Base-by-base conservation (phyloP, 1,140 invertebrate species). In the Bombus sibiricus region DNA sequence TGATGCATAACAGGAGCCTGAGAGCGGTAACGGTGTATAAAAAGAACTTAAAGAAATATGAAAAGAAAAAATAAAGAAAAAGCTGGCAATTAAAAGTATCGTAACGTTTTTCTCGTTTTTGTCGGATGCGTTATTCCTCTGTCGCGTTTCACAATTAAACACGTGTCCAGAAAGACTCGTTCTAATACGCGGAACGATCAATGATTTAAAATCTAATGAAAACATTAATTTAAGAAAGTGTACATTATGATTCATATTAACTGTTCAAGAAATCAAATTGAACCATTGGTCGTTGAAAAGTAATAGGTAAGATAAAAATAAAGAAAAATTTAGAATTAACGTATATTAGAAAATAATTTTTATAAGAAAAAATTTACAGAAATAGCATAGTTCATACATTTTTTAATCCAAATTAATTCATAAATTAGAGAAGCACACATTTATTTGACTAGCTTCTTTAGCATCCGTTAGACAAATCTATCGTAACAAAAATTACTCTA, bases 71-170 rank as follows among this genome's bases (percentile, higher is more conserved):
- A 18, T 32, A 5, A 10, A n/a, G 41, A 25, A 32, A 18, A 47
- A 47, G 39, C 43, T 28, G 8, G 8, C 9, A 83, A 83, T 66
- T 83, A 83, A 75, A 53, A 83, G 32, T 64, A 75, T n/a, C 12
- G 41, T 28, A 72, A 47, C 2, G 6, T 34, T 25, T 18, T 41
- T 15, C 34, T 71, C 13, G 13, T 28, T n/a, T 37, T 25, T 28
- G 18, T 3, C 1, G 12, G 25, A 53, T 25, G 13, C 12, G 34
- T 18, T 3, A 18, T 18, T 15, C 69, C 1, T 41, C 6, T 68
- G 22, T 73, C 69, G 8, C 0, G 10, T 28, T 74, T 81, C n/a
- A 74, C 37, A 32, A 81, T 53, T 71, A 39, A 34, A 71, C 37
- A 13, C 6, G 28, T 59, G 2, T 37, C 34, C 1, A 25, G 5